These are phyloP conservation scores for Cladopsammia gracilis DNA, from an alignment of 64 coral and sea anemone genomes.

Conservation along the genomic window DNA sequence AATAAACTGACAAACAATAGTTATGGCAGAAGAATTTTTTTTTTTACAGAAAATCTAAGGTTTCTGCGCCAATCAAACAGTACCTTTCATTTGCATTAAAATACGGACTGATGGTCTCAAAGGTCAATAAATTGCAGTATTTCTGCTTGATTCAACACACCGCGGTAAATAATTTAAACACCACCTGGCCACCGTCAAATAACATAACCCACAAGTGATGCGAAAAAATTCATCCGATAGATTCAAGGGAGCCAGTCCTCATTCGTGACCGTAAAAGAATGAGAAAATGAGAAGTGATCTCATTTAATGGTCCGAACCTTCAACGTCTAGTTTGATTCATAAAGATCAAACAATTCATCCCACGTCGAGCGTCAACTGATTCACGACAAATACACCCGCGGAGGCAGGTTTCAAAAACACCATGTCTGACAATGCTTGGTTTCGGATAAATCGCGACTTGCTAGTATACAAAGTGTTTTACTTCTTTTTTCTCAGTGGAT, in stretches of 20 bases:
- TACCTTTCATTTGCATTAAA: no score
- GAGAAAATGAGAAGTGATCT: not conserved
- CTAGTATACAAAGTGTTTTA: conserved; percentile 96
- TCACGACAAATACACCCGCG: not conserved
- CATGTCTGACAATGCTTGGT: conserved; percentile 54
- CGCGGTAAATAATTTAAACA: conserved; percentile 13
- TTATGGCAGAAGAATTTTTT: no score
- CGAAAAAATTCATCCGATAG: conserved; percentile 12
- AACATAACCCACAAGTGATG: conserved; percentile 38
- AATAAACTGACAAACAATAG: no score
- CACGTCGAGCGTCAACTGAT: not conserved
- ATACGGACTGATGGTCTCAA: not conserved
- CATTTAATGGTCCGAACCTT: not conserved
- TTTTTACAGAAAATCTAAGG: no score
- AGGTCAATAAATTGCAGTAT: not conserved
- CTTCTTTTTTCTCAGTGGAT: conserved; percentile 94
- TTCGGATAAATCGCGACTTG: conserved; percentile 89
- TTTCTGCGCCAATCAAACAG: no score
- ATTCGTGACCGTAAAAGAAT: conserved; percentile 1
- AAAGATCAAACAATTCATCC: conserved; percentile 15
- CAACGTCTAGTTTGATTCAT: not conserved
- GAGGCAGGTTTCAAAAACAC: not conserved
- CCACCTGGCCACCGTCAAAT: conserved; percentile 33
- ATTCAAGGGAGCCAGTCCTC: not conserved
- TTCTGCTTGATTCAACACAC: conserved; percentile 60